Base-by-base conservation (phyloP, 2,888 invertebrate genomes). In the Drosophila neonasuta region DNA sequence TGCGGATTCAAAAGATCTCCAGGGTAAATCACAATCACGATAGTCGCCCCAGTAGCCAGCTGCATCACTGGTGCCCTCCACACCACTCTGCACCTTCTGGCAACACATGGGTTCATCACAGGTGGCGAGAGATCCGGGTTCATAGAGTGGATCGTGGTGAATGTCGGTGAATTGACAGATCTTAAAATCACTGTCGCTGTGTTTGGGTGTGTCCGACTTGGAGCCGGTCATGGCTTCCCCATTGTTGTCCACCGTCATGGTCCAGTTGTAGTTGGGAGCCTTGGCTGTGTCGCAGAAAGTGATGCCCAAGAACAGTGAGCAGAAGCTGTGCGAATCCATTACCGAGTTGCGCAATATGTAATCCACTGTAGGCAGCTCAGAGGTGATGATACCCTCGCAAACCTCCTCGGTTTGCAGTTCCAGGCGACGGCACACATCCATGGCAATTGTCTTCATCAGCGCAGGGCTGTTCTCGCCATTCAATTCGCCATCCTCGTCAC, bases 31-130 rank as follows among this genome's bases (percentile, higher is more conserved):
- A 84, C 97, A 97, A 59, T 93, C 91, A 56, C 94, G 92, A 78
- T 95, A 96, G 87, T 96, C 95, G 2, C 97, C 97, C 96, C 96
- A 97, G 79, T 92, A 93, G 0, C 96, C 96, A 0, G 97, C 96
- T 0, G 90, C 90, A 30, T 76, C 75, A 5, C 65, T 69, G 0
- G 86, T 86, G n/a, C 82, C 80, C 55, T 82, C 68, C 1, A 70
- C 48, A 0, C 32, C 50, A 2, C 68, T 62, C 49, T 80, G 81
- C n/a, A 81, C 48, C 0, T 84, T 79, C 48, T 95, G 93, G 88
- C 97, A 97, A 87, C 97, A 97, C 4, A 95, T 91, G 1, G 96
- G 95, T 75, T 95, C 94, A 0, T 92, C 93, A 87, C 97, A 97
- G 3, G 93, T 91, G 0, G 95, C 94, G 50, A 94, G 93, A 0